Base-by-base conservation (phyloP, 2,888 invertebrate genomes). In the Patella caerulea region DNA sequence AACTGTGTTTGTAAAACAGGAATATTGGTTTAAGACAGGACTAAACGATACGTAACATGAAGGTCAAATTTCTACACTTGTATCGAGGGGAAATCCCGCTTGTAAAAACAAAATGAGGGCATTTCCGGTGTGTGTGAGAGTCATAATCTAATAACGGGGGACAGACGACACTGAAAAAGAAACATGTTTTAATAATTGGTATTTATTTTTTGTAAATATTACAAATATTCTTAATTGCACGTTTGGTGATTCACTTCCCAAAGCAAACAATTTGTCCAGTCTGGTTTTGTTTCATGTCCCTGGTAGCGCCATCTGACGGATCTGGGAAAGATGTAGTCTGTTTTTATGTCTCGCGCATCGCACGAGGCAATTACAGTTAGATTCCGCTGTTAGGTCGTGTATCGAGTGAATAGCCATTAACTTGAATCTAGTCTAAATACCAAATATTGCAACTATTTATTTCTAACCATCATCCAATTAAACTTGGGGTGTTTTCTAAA, bases 381-480 rank as follows among this genome's bases (percentile, higher is more conserved):
- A 65, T 65, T 19, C 19, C 65, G 65, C 24, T 65, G 65, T 65
- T 24, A 65, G 65, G 65, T 65, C 65, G 65, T 65, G 65, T 65
- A 65, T 24, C 19, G 19, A 24, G 65, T 65, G 65, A 65, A 65
- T 65, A 65, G 24, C 24, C 65, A 65, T 65, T 65, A 65, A 65
- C 19, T 12, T 24, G 65, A 65, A 65, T 65, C 65, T 65, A 24
- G 24, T 65, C 65, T 65, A 65, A 65, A 65, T 65, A 65, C 65
- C 24, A 65, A 65, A 65, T 65, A 65, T 65, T 65, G 65, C 24
- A 24, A 65, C 65, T 65, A 65, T 65, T 65, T 69, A 55, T 76
- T 76, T 70, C 76, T 52, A 70, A 70, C 71, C 34, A 76, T 76
- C 76, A 76, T 76, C 76, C 76, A 76, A 76, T 76, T 76, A 76